Percentiles rank a stretch among this genome's conserved stretches.
Evolutionary conservation across 2,113 vertebrate species (phyloP).

Genomic region (Zosterops hypoxanthus): DNA sequence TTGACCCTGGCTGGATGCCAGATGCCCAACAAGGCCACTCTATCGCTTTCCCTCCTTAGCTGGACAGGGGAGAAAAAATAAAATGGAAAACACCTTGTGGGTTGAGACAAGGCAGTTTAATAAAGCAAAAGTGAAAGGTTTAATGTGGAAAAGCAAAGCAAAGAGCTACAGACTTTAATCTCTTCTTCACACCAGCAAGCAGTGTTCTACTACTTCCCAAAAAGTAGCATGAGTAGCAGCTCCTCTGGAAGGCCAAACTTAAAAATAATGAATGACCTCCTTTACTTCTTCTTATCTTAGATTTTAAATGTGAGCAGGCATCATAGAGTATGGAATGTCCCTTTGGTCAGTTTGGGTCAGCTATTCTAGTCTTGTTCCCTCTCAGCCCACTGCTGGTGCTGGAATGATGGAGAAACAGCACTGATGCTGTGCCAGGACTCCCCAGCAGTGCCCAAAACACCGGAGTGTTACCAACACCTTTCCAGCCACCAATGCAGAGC

Average conservation of each 20-base stretch:
- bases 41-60: not conserved
- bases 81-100: not conserved
- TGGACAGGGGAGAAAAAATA: not conserved
- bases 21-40: not conserved
- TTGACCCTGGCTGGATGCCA: not conserved
- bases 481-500: not conserved
- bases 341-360: not conserved
- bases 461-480: not conserved
- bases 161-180: not conserved
- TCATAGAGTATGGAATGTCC: not conserved
- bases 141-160: not conserved
- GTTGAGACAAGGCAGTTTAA: not conserved
- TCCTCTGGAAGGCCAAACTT: not conserved
- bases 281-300: not conserved
- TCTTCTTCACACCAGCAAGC: not conserved
- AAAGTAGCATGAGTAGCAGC: rapidly evolving
- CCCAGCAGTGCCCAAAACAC: not conserved
- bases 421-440: not conserved
- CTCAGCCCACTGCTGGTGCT: rapidly evolving
- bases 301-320: not conserved
- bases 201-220: not conserved
- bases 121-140: not conserved
- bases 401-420: not conserved
- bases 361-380: not conserved
- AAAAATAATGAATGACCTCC: rapidly evolving